Percentiles rank a stretch among this genome's conserved stretches.
These are phyloP conservation scores for Arge pagana DNA, from an alignment of 2,888 invertebrate genomes.

Conservation along the genomic window DNA sequence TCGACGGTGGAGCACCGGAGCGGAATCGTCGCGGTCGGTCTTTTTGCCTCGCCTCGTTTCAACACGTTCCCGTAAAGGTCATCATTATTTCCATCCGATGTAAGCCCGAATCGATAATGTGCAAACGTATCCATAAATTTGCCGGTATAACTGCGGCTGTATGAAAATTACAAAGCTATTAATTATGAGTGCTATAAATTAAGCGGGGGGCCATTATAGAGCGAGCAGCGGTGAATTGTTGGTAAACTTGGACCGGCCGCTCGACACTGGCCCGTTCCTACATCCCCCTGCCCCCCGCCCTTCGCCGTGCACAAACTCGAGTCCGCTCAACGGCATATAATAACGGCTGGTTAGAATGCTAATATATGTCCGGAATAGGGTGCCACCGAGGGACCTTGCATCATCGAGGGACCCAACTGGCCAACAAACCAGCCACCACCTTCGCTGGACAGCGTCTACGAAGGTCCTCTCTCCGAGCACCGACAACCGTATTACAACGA, in stretches of 20 bases:
- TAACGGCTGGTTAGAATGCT: conserved; percentile 58
- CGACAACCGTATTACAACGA: too few relatives aligned
- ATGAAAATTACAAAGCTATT: conserved; percentile 60
- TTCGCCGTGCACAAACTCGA: conserved; percentile 40
- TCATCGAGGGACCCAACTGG: conserved; percentile 57
- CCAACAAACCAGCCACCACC: conserved; percentile 45
- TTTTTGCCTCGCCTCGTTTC: too few relatives aligned
- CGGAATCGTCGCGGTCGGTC: too few relatives aligned
- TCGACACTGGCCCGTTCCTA: conserved; percentile 46
- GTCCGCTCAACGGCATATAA: conserved; percentile 57
- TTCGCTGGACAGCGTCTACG: conserved; percentile 9
- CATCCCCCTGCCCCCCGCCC: conserved; percentile 4
- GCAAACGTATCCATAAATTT: conserved; percentile 49
- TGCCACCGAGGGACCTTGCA: conserved; percentile 57
- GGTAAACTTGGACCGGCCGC: conserved; percentile 59
- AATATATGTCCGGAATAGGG: conserved; percentile 57
- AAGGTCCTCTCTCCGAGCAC: too few relatives aligned
- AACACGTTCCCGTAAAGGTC: conserved; percentile 8
- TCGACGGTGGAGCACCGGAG: conserved; percentile 14
- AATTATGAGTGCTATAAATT: conserved; percentile 58
- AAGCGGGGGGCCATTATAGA: conserved; percentile 57
- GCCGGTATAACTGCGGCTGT: conserved; percentile 36
- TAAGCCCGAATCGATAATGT: conserved; percentile 44
- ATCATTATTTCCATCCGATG: conserved; percentile 22
- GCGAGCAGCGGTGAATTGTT: conserved; percentile 56